phyloP scores from a whole-genome alignment of 2,888 invertebrate genomes.

The Leptinotarsa tumamoca region DNA sequence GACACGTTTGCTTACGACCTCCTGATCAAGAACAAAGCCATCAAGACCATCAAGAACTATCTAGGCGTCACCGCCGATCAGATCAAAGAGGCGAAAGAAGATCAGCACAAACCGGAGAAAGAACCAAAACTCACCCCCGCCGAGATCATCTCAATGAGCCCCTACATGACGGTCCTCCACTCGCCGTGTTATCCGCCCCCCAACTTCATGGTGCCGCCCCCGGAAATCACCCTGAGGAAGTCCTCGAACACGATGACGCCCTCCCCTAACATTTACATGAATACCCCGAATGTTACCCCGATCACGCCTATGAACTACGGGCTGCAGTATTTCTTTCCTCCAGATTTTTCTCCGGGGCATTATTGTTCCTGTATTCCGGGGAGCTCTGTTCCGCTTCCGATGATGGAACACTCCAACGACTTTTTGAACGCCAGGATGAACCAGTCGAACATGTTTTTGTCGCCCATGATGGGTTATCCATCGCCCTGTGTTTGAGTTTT shows the following conservation, averaged over 20 bases:
- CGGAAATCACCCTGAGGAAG: slow-evolving; percentile 37
- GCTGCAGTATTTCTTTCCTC: slow-evolving; percentile 49
- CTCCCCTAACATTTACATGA: slow-evolving; percentile 33
- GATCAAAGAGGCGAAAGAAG: slow-evolving; percentile 47
- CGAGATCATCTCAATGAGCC: slow-evolving; percentile 36
- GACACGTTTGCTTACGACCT: slow-evolving; percentile 51
- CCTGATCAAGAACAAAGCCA: slow-evolving; percentile 54
- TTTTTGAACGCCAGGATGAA: slow-evolving; percentile 43
- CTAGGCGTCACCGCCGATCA: slow-evolving; percentile 52
- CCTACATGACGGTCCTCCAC: slow-evolving; percentile 34
- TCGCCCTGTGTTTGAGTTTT: background rate
- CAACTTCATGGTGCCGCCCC: slow-evolving; percentile 13
- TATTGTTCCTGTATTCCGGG: slow-evolving; percentile 28
- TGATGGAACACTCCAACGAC: slow-evolving; percentile 31
- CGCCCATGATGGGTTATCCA: slow-evolving; percentile 22
- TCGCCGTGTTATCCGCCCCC: slow-evolving; percentile 24
- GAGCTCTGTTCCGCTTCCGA: slow-evolving; percentile 33
- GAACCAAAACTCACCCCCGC: slow-evolving; percentile 29
- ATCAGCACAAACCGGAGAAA: slow-evolving; percentile 32
- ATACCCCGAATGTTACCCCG: slow-evolving; percentile 47
- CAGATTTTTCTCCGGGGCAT: slow-evolving; percentile 48
- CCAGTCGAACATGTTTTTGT: slow-evolving; percentile 25
- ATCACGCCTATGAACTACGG: slow-evolving; percentile 38
- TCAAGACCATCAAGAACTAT: slow-evolving; percentile 50
- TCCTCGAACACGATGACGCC: slow-evolving; percentile 47